Evolutionary conservation across 2,888 invertebrate species (phyloP).

Genomic region (Heliconius ethilla): DNA sequence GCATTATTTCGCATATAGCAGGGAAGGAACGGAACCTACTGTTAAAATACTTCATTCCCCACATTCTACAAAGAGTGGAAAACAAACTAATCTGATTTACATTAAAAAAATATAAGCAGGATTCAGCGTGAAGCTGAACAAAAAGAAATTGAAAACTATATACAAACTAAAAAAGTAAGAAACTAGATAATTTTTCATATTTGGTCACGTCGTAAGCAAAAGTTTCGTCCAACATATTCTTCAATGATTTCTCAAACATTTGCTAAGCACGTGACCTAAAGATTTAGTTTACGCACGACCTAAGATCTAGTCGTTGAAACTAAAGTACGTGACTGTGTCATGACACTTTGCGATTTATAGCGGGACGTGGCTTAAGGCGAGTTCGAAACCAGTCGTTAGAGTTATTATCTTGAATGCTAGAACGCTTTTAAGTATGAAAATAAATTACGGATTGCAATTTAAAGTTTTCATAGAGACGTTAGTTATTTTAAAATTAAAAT

Average conservation of each 20-base stretch:
- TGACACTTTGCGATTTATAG: slow-evolving; percentile 29
- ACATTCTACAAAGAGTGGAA: too few species aligned
- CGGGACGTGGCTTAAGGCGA: slow-evolving; percentile 11
- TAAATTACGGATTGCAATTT: background rate
- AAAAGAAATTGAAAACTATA: background rate
- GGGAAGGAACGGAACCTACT: too few species aligned
- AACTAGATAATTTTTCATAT: background rate
- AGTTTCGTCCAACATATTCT: slow-evolving; percentile 18
- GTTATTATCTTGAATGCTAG: slow-evolving; percentile 19
- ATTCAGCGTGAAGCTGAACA: background rate
- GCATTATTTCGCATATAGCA: too few species aligned
- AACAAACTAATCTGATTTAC: too few species aligned
- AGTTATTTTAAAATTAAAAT: background rate
- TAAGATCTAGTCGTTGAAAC: slow-evolving; percentile 26
- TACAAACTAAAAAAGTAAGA: background rate
- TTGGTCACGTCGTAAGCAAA: slow-evolving; percentile 12
- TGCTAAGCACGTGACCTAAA: slow-evolving; percentile 16
- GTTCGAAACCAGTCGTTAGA: slow-evolving; percentile 11
- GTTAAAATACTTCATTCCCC: too few species aligned
- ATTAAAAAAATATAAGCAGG: too few species aligned
- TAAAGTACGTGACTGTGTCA: slow-evolving; percentile 22
- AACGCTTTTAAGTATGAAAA: background rate
- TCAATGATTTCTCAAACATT: slow-evolving; percentile 24
- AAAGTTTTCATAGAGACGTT: background rate
- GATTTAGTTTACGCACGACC: slow-evolving; percentile 28